These are phyloP conservation scores for Propithecus coquereli DNA, from an alignment of 2,113 vertebrate species.

Conservation along the genomic window DNA sequence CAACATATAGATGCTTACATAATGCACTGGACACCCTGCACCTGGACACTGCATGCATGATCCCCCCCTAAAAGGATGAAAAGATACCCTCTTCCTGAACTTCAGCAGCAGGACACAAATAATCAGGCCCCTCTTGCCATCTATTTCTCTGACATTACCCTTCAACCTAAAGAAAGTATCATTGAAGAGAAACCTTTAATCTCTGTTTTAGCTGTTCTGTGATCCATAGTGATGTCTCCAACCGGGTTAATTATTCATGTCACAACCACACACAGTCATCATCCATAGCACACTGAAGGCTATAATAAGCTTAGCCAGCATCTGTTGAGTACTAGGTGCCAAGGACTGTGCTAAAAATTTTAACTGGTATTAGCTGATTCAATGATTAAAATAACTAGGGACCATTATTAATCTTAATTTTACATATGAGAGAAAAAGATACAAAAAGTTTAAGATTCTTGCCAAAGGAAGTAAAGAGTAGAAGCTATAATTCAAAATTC, in stretches of 20 bases:
- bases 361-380: neutral
- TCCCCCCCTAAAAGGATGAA: rapidly evolving
- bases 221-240: neutral
- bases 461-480: neutral
- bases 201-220: neutral
- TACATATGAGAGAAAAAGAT: neutral
- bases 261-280: neutral
- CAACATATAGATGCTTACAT: neutral
- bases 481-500: neutral
- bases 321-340: neutral
- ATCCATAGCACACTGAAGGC: neutral
- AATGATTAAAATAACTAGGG: neutral
- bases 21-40: rapidly evolving
- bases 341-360: neutral
- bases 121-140: neutral
- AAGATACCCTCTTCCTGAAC: neutral
- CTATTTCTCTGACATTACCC: neutral
- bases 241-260: neutral
- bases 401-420: neutral
- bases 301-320: neutral
- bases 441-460: neutral
- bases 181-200: neutral
- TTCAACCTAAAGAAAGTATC: neutral
- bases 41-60: neutral
- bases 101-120: neutral